Evolutionary conservation across 2,113 vertebrate genomes (phyloP).

Genomic region (Zosterops lateralis): DNA sequence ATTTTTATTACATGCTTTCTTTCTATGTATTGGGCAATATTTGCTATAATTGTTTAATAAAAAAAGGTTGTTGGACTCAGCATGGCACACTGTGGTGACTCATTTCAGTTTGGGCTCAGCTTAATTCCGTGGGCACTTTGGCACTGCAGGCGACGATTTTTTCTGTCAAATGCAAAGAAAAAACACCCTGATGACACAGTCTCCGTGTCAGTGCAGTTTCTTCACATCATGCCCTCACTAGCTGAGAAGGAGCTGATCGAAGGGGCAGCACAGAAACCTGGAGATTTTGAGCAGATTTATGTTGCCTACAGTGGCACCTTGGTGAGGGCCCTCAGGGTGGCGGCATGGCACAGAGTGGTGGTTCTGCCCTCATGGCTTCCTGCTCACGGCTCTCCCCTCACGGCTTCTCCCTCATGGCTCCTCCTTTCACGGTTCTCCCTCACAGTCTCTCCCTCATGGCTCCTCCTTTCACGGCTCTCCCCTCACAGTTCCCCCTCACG

Average conservation of each 20-base stretch:
- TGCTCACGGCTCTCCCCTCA: not conserved
- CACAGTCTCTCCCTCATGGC: not conserved
- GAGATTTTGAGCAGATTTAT: not conserved
- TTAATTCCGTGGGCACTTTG: not conserved
- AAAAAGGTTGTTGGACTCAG: not conserved
- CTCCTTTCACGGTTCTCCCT: not conserved
- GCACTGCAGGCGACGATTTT: not conserved
- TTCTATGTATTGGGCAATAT: not conserved
- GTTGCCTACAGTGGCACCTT: not conserved
- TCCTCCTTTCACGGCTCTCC: not conserved
- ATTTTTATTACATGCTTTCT: not conserved
- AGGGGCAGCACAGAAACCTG: not conserved
- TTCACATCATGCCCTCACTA: not conserved
- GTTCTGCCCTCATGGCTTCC: not conserved
- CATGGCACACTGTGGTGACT: not conserved
- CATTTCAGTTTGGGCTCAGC: not conserved
- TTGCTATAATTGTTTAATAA: constrained; percentile 42
- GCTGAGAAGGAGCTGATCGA: not conserved
- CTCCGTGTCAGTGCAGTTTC: not conserved
- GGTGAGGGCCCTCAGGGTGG: not conserved
- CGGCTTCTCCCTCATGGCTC: not conserved
- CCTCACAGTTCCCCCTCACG: not conserved
- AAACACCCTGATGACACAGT: not conserved
- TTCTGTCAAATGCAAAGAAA: not conserved
- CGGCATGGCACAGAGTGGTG: accelerated